phyloP scores from a whole-genome alignment of 2,113 vertebrate genomes.

The Eidolon helvum region DNA sequence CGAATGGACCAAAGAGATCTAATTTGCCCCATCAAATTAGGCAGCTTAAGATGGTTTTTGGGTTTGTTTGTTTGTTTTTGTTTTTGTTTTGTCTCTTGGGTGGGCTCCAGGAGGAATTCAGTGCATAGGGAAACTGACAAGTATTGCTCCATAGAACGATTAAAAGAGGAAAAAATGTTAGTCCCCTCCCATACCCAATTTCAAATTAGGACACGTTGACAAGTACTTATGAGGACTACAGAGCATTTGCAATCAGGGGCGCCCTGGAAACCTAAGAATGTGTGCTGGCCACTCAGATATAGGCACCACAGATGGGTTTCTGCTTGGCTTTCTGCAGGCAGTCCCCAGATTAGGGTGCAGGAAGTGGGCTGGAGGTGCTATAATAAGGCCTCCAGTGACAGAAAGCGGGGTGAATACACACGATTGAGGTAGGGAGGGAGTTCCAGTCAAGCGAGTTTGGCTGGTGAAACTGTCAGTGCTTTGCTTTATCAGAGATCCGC shows the following conservation, averaged over 20 bases:
- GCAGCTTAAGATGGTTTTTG: background rate
- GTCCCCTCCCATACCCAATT: background rate
- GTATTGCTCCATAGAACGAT: background rate
- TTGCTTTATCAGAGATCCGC: accelerated
- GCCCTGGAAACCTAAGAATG: background rate
- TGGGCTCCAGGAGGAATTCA: background rate
- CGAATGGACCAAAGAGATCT: background rate
- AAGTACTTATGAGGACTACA: background rate
- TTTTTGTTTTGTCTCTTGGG: background rate
- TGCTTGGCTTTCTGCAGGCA: background rate
- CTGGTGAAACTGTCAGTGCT: accelerated
- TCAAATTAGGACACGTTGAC: background rate
- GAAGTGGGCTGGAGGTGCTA: background rate
- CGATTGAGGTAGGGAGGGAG: background rate
- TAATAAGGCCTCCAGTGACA: background rate
- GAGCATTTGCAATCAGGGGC: background rate
- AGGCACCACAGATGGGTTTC: background rate
- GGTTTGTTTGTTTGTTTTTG: background rate
- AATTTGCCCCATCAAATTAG: background rate
- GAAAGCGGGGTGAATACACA: accelerated
- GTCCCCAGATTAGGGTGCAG: background rate
- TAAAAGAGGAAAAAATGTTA: background rate
- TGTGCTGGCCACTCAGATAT: accelerated
- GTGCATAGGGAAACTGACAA: too few relatives aligned
- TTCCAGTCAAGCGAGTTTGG: background rate